Conservation (phyloP, 2,888 invertebrate species). For the Lumbricus terrestris region DNA sequence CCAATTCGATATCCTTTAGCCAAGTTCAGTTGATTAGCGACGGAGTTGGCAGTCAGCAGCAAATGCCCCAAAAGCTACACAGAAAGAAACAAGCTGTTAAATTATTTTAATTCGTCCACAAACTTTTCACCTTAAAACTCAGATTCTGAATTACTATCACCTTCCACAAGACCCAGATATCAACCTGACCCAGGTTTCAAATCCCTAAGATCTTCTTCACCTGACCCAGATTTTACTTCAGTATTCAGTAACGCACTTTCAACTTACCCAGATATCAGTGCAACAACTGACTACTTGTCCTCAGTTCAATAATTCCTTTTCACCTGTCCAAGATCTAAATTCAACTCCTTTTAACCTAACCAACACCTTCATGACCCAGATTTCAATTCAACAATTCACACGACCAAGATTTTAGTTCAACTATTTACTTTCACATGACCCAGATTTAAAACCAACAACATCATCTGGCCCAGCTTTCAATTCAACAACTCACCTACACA, state of each 20-base stretch:
- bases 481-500: too few species aligned
- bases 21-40: constrained; percentile 73
- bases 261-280: too few species aligned
- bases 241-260: too few species aligned
- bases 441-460: background rate
- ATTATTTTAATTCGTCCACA: background rate
- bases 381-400: too few species aligned
- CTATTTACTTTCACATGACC: too few species aligned
- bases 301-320: too few species aligned
- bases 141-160: background rate
- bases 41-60: constrained; percentile 76
- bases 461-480: background rate
- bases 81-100: background rate
- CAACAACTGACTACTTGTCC: too few species aligned
- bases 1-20: constrained; percentile 77
- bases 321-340: too few species aligned
- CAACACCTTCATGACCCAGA: too few species aligned
- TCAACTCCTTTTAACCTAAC: too few species aligned
- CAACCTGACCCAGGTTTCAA: background rate
- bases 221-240: too few species aligned
- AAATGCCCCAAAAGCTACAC: constrained; percentile 76
- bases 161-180: background rate
- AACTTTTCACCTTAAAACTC: background rate
- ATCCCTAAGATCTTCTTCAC: background rate
- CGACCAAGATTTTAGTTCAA: background rate